Evolutionary conservation across 2,888 invertebrate species (phyloP), one percentile per base, ranked within the genome.

Genomic region (Cheiracanthium punctorium): DNA sequence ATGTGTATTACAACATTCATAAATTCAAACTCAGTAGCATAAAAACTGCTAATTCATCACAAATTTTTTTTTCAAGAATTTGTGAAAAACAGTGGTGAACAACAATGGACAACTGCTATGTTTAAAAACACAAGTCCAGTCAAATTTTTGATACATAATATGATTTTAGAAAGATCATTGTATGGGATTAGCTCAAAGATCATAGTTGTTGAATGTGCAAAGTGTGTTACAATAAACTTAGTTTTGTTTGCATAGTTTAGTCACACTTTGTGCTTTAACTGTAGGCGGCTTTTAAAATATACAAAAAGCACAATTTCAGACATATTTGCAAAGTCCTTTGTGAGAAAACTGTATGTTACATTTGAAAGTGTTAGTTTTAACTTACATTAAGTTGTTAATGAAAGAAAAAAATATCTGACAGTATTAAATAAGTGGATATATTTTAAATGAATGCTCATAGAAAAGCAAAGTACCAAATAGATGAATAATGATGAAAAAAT

Each of bases 201-300:
- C 58, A 76, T 69, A 67, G 52, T 85, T 74, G 52, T 41, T 52
- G 58, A 74, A 48, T 73, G 69, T 70, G 69, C 32, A n/a, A 79
- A 73, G 37, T 74, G 32, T 74, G 37, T 74, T 32, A 69, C 29
- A 32, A 80, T 73, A 73, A 71, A 67, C 64, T 52, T 71, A 71
- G 73, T 79, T 72, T 79, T 80, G 73, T 64, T 82, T 74, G 30
- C 84, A 64, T 85, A 85, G 84, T n/a, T 10, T 85, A 85, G 79
- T 32, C 30, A 69, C 52, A 70, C 52, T 41, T 70, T 74, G 74
- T 79, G 67, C 52, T 79, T 52, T 85, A 74, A 74, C 37, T 64
- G 69, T 79, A 79, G 74, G 37, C 65, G 48, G 69, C 64, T 43
- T 84, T 82, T 84, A 65, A 82, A 70, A 75, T 73, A 58, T 24